Evolutionary conservation across 1,140 invertebrate species (phyloP).

Genomic region (Drosophila trapezifrons): DNA sequence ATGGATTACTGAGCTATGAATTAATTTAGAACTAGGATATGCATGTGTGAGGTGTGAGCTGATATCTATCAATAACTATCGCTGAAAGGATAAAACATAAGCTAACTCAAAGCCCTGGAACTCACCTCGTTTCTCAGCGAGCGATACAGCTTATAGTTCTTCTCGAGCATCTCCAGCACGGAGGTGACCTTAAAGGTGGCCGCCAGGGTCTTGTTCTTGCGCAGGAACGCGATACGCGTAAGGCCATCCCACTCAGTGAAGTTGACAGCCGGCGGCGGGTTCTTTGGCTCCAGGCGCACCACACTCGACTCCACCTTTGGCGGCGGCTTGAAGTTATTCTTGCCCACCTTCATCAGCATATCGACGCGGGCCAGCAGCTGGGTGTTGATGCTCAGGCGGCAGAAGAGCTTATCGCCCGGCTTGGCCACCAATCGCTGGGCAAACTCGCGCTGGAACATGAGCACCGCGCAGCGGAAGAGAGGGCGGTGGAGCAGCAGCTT

Average conservation of each 20-base stretch:
- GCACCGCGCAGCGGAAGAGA: slow-evolving; percentile 95
- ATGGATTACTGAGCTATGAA: too few relatives aligned
- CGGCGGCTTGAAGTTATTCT: slow-evolving; percentile 99
- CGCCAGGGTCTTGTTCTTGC: slow-evolving; percentile 97
- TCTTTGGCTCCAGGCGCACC: slow-evolving; percentile 98
- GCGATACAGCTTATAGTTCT: slow-evolving; percentile 96
- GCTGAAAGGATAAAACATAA: background rate
- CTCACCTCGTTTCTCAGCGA: slow-evolving; percentile 94
- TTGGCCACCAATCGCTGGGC: slow-evolving; percentile 98
- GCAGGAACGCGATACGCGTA: slow-evolving; percentile 95
- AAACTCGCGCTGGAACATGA: slow-evolving; percentile 99
- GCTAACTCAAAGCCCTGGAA: slow-evolving; percentile 6
- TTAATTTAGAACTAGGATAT: too few relatives aligned
- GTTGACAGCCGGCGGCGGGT: slow-evolving; percentile 98
- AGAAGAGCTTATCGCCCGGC: slow-evolving; percentile 99
- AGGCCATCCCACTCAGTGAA: slow-evolving; percentile 99
- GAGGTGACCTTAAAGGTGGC: slow-evolving; percentile 94
- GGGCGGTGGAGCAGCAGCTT: slow-evolving; percentile 97
- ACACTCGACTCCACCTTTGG: slow-evolving; percentile 99
- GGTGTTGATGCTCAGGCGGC: slow-evolving; percentile 97
- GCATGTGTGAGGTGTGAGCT: too few relatives aligned
- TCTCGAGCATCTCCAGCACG: slow-evolving; percentile 93
- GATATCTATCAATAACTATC: background rate
- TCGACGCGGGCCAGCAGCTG: slow-evolving; percentile 97
- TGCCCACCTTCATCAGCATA: slow-evolving; percentile 98